Base-by-base conservation (phyloP, 2,888 invertebrate species). In the Laspeyria flexula region DNA sequence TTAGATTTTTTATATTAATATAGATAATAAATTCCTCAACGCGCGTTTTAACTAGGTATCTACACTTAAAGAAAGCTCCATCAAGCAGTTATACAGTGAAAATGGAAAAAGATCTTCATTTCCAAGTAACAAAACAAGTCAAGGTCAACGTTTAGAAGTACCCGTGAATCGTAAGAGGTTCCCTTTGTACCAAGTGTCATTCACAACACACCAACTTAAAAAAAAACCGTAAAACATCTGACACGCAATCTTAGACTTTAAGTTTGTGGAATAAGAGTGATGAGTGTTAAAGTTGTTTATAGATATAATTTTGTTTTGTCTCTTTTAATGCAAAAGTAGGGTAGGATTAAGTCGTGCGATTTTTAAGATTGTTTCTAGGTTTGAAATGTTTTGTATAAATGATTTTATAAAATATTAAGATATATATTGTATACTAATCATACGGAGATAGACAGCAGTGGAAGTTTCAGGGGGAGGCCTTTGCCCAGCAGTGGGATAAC, bases 111-210 rank as follows among this genome's bases (percentile, higher is more conserved):
- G 50, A 59, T 59, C 61, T 68, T 49, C 55, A 67, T 55, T 49
- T 65, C 57, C 54, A 29, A 60, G 44, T 60, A 56, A 51, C 53
- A 56, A 65, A 70, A 60, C 33, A 55, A 59, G 63, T 63, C 71
- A 71, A 71, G 71, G 71, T 67, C 52, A 51, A 56, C 57, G 51
- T 62, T 61, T 55, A 66, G 57, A 66, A 65, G 60, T 66, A 57
- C 60, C 67, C 52, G 60, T 54, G 71, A 64, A 47, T 59, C 42
- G 43, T 37, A 59, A 59, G 59, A 53, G 58, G 43, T 40, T 39
- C 64, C 65, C 66, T 71, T 71, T 71, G 65, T 69, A 55, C 25
- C 37, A 43, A 69, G 62, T 60, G 47, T 51, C 69, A 71, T 71
- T 71, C 65, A 68, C 34, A 59, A 40, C 42, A 38, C 29, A 43